Evolutionary conservation across 2,797 vertebrate genomes (phyloP), one percentile per base, ranked within the genome.

Genomic region (Liparis tanakae): DNA sequence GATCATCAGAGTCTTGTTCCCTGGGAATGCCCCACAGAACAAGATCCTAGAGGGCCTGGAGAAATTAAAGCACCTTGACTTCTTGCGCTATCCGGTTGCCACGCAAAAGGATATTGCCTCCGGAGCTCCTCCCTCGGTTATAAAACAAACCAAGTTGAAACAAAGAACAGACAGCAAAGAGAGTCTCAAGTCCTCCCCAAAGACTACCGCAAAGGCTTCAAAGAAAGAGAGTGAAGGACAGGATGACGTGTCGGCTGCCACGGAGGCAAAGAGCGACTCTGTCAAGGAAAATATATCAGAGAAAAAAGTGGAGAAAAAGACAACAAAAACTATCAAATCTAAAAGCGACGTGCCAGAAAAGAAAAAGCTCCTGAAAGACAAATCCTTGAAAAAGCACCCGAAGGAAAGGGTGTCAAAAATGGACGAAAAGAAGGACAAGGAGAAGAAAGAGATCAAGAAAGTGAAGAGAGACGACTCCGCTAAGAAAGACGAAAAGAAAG

Each of bases 141-240:
- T 96, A 72, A 99, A 99, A 86, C 97, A 98, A 87, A 97, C 95
- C 72, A 99, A 98, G 92, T 94, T 99, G 86, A 98, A 97, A 86
- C 98, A 99, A 89, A 96, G 97, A 85, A 94, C 97, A n/a, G 97
- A 99, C 76, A 99, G 98, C 93, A 99, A 96, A 85, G 98, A 99
- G 91, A 99, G 97, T 87, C 96, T 99, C 51, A 98, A 97, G 85
- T 96, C 96, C 37, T 96, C 96, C 13, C 92, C 96, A 0, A 97
- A 96, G 89, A 95, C 95, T 0, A 93, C 91, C 20, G 91, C 94
- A 70, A 98, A 97, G 82, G 85, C 92, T 71, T 72, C 91, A 63
- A 98, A 96, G 91, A 97, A 96, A 79, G 96, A 97, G 84, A 89
- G 89, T 0, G 94, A 96, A 55, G 91, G 85, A 6, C 96, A 96